A percentile compares a stretch with the other conserved stretches of the same genome.
Conservation (phyloP, 2,888 invertebrate species). For the Mycalesis mineus region DNA sequence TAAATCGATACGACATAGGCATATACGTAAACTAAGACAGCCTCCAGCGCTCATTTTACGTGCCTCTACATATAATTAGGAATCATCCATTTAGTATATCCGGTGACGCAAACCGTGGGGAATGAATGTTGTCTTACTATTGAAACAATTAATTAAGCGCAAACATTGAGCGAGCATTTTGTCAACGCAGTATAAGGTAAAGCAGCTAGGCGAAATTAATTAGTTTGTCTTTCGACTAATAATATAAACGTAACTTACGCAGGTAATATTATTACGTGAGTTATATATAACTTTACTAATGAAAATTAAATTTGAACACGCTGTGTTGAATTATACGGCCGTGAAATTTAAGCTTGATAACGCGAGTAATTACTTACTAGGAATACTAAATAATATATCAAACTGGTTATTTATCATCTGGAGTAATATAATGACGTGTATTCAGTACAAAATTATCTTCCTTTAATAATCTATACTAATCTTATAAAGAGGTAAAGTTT, state of each 20-base stretch:
- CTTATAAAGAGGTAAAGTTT: too few relatives aligned
- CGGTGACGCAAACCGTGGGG: slow-evolving; percentile 29
- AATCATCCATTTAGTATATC: slow-evolving; percentile 33
- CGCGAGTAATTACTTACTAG: neutral
- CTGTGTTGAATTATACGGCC: neutral
- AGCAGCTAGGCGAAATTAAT: slow-evolving; percentile 15
- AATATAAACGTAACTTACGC: neutral
- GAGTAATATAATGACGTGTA: too few relatives aligned
- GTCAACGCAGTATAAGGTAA: slow-evolving; percentile 23
- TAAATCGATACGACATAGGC: too few relatives aligned
- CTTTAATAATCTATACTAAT: too few relatives aligned
- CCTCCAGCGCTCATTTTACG: neutral
- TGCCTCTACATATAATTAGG: slow-evolving; percentile 10
- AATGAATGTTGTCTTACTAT: slow-evolving; percentile 32
- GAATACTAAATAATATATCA: neutral
- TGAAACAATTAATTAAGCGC: slow-evolving; percentile 52
- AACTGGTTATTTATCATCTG: too few relatives aligned
- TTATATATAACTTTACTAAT: slow-evolving; percentile 3
- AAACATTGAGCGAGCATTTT: slow-evolving; percentile 38
- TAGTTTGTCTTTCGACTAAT: slow-evolving; percentile 11
- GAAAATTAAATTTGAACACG: neutral
- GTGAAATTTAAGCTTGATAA: neutral
- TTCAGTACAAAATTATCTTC: too few relatives aligned
- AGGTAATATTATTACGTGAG: neutral
- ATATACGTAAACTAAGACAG: neutral